Percentiles rank a stretch among this genome's conserved stretches.
Evolutionary conservation across 2,113 vertebrate genomes (phyloP).

Genomic region (Ictalurus furcatus): DNA sequence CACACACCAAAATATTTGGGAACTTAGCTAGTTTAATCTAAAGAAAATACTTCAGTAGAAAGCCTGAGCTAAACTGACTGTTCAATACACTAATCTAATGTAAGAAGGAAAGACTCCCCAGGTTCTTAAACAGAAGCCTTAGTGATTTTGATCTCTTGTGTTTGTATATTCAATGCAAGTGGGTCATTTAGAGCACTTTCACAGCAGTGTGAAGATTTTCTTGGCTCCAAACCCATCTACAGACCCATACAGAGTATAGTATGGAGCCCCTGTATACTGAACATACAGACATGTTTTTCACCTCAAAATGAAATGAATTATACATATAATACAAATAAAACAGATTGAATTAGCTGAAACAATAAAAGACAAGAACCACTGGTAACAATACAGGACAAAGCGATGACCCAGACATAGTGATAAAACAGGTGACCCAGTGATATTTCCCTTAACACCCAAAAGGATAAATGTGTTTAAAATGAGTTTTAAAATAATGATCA

Average conservation of each 20-base stretch:
- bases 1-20: background rate
- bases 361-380: background rate
- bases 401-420: background rate
- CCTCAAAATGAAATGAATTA: background rate
- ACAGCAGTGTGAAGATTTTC: background rate
- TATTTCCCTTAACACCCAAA: background rate
- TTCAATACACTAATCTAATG: background rate
- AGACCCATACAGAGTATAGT: background rate
- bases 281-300: background rate
- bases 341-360: background rate
- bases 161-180: slow-evolving; percentile 44
- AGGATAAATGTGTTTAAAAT: background rate
- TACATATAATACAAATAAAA: background rate
- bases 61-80: background rate
- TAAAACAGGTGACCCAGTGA: background rate
- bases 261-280: background rate
- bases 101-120: background rate
- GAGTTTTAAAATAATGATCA: background rate
- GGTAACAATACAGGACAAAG: background rate
- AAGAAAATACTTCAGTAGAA: background rate
- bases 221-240: background rate
- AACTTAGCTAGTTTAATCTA: background rate
- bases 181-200: slow-evolving; percentile 23
- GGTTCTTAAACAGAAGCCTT: slow-evolving; percentile 16
- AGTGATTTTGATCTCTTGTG: slow-evolving; percentile 21